Conservation (phyloP, 2,113 vertebrate species). For the Echinops telfairi region DNA sequence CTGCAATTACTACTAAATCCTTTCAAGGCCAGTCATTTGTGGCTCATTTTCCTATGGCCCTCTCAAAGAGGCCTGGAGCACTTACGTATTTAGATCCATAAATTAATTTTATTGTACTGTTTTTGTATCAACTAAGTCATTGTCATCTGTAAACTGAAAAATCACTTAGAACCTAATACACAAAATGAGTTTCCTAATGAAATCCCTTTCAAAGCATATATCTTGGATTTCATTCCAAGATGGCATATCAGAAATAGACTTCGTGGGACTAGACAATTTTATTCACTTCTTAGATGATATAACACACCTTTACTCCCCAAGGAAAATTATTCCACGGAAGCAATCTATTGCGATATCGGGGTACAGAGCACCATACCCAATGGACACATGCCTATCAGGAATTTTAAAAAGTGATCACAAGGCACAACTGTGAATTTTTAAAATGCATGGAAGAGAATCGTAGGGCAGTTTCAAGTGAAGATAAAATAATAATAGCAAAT, state of each 20-base stretch:
- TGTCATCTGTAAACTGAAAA: constrained; percentile 67
- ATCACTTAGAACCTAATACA: constrained; percentile 46
- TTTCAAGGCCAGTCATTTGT: constrained; percentile 32
- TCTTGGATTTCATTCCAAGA: constrained; percentile 61
- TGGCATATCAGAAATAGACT: constrained; percentile 34
- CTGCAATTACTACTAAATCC: constrained; percentile 43
- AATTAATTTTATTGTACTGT: constrained; percentile 55
- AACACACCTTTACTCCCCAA: constrained; percentile 36
- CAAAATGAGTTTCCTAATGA: constrained; percentile 57
- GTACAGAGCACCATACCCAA: not conserved
- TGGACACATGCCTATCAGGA: not conserved
- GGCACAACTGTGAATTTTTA: constrained; percentile 11
- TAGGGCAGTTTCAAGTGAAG: constrained; percentile 45
- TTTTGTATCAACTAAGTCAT: constrained; percentile 56
- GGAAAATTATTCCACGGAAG: constrained; percentile 20
- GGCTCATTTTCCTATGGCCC: constrained; percentile 28
- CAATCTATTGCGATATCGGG: constrained; percentile 1
- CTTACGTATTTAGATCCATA: constrained; percentile 46
- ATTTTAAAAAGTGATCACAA: constrained; percentile 8
- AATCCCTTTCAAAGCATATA: constrained; percentile 65
- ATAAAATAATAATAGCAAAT: constrained; percentile 40
- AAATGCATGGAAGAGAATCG: not conserved
- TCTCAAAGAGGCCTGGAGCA: constrained; percentile 32
- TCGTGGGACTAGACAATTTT: constrained; percentile 37
- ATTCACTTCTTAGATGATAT: constrained; percentile 49